phyloP scores from a whole-genome alignment of 2,113 vertebrate species.

The Clinocottus analis region DNA sequence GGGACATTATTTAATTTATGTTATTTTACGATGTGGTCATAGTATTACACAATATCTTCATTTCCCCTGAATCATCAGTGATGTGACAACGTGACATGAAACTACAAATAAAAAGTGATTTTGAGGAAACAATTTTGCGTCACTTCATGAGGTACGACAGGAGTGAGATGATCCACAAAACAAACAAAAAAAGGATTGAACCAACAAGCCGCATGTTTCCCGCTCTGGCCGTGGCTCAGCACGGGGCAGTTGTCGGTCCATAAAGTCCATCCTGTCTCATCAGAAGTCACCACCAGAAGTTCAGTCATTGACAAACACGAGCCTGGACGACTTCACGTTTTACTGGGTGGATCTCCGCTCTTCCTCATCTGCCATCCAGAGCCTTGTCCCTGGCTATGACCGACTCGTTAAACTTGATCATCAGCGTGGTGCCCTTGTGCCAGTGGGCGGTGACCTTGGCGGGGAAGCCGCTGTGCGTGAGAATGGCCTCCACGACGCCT shows the following conservation, averaged over 20 bases:
- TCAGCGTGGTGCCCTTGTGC: conserved; percentile 98
- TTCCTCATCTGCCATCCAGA: conserved; percentile 87
- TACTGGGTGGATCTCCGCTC: not conserved
- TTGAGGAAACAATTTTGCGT: not conserved
- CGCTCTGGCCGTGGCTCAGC: conserved; percentile 26
- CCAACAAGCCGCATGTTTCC: conserved; percentile 14
- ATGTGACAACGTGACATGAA: not conserved
- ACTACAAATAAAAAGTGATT: not conserved
- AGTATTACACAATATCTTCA: not conserved
- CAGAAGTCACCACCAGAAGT: conserved; percentile 1
- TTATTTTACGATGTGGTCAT: not conserved
- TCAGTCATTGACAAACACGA: conserved; percentile 23
- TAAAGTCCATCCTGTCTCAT: not conserved
- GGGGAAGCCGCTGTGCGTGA: conserved; percentile 91
- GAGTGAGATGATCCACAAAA: conserved; percentile 30
- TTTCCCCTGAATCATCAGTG: not conserved
- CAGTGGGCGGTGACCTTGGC: conserved; percentile 95
- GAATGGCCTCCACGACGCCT: conserved; percentile 91
- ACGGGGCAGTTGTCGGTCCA: not conserved
- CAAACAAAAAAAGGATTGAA: not conserved
- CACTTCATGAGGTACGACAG: conserved; percentile 1
- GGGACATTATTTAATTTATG: not conserved
- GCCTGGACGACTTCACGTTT: conserved; percentile 2
- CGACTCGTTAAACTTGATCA: conserved; percentile 95
- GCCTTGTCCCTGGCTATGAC: conserved; percentile 92